Evolutionary conservation across 2,113 vertebrate genomes (phyloP).

Genomic region (Sigmodon hispidus): DNA sequence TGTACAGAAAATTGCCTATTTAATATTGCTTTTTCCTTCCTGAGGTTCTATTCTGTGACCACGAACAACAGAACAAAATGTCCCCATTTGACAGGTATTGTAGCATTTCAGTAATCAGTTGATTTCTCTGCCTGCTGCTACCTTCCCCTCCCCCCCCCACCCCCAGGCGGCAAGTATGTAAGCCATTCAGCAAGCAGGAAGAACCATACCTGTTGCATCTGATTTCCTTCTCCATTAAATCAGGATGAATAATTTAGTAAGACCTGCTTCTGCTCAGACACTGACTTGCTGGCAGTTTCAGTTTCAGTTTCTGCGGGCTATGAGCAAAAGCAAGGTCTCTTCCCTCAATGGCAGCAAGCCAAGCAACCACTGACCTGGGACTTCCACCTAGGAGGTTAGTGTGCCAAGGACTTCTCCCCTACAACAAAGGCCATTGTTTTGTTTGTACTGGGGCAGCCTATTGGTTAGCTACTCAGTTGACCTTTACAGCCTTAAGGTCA

Average conservation of each 20-base stretch:
- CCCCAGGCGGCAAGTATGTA: conserved; percentile 73
- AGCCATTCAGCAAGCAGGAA: conserved; percentile 80
- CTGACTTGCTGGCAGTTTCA: conserved; percentile 37
- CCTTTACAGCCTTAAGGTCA: not conserved
- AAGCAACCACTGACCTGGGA: not conserved
- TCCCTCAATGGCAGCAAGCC: not conserved
- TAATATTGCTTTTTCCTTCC: conserved; percentile 60
- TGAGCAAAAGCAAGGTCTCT: not conserved
- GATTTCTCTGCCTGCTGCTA: conserved; percentile 83
- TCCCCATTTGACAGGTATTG: conserved; percentile 79
- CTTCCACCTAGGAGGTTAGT: conserved; percentile 9
- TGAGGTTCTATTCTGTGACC: conserved; percentile 68
- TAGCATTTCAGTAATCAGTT: conserved; percentile 81
- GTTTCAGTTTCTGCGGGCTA: conserved; percentile 36
- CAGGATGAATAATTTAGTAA: conserved; percentile 86
- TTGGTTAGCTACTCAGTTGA: not conserved
- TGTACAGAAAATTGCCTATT: conserved; percentile 71
- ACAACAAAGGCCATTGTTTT: conserved; percentile 27
- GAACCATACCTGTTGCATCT: conserved; percentile 83
- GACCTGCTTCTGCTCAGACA: conserved; percentile 72
- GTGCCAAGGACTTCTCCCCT: not conserved
- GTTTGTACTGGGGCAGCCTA: not conserved
- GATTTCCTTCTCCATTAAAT: conserved; percentile 80
- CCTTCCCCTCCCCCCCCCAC: conserved; percentile 74
- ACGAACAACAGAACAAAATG: conserved; percentile 75